phyloP scores from a whole-genome alignment of 2,113 vertebrate species.

The Oryzias woworae region DNA sequence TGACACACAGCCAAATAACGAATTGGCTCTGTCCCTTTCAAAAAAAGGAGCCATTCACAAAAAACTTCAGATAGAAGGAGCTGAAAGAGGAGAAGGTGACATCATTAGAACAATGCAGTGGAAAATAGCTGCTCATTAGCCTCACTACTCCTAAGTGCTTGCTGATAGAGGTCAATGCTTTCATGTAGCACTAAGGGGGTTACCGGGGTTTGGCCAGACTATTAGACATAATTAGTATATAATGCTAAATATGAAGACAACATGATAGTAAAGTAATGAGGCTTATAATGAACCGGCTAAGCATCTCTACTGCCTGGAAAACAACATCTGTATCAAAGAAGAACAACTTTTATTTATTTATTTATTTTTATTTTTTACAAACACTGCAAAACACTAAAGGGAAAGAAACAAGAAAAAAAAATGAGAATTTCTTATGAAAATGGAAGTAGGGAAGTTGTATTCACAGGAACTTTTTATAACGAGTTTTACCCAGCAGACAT shows the following conservation, averaged over 20 bases:
- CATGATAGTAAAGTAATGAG: conserved; percentile 43
- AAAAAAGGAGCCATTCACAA: conserved; percentile 14
- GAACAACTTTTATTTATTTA: background rate
- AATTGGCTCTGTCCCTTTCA: conserved; percentile 5
- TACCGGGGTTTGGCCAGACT: conserved; percentile 33
- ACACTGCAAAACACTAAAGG: too few relatives aligned
- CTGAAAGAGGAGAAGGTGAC: conserved; percentile 23
- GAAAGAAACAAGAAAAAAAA: too few relatives aligned
- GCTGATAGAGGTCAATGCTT: conserved; percentile 49
- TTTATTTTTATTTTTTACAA: background rate
- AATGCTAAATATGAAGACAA: conserved; percentile 39
- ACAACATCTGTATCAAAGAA: background rate
- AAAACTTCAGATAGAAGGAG: conserved; percentile 19
- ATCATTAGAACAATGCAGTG: conserved; percentile 31
- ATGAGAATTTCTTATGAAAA: too few relatives aligned
- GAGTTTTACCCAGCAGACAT: too few relatives aligned
- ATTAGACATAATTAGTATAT: conserved; percentile 58
- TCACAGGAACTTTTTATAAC: too few relatives aligned
- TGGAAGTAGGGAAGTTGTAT: too few relatives aligned
- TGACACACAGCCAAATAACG: conserved; percentile 15
- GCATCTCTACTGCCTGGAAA: background rate
- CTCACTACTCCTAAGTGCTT: conserved; percentile 12
- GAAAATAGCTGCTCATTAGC: conserved; percentile 50
- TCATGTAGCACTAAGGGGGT: conserved; percentile 39
- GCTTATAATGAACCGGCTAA: conserved; percentile 27